Conservation (phyloP, 1,140 invertebrate species). For the Drosophila quadrilineata region DNA sequence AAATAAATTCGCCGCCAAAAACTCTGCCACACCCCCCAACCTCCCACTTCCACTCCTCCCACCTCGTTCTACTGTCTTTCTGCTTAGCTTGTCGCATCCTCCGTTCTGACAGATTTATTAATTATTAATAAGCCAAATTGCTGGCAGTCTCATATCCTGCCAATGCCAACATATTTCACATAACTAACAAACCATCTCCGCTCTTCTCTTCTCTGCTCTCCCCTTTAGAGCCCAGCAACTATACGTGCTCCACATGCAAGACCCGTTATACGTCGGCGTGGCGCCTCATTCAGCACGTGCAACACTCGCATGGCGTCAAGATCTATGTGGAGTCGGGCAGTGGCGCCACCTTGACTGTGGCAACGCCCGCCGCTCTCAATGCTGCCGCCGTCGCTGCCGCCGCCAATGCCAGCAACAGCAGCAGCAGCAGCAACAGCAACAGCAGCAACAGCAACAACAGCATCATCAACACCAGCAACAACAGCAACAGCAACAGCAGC, state of each 20-base stretch:
- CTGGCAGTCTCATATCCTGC: slow-evolving; percentile 37
- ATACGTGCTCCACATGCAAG: slow-evolving; percentile 97
- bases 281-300: slow-evolving; percentile 96
- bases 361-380: slow-evolving; percentile 63
- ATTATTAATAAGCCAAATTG: slow-evolving; percentile 68
- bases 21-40: slow-evolving; percentile 4
- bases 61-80: not conserved
- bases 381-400: slow-evolving; percentile 41
- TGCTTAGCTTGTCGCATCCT: too few relatives aligned
- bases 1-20: slow-evolving; percentile 46
- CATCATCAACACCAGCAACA: slow-evolving; percentile 7
- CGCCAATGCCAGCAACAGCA: not conserved
- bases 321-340: slow-evolving; percentile 89
- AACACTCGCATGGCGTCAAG: slow-evolving; percentile 95
- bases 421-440: not conserved
- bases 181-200: slow-evolving; percentile 72
- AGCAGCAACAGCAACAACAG: not conserved
- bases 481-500: not conserved
- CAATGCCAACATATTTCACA: slow-evolving; percentile 27
- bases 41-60: not conserved
- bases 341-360: slow-evolving; percentile 52
- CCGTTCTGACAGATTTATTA: slow-evolving; percentile 43
- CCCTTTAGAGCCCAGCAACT: slow-evolving; percentile 95
- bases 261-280: slow-evolving; percentile 94
- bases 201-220: too few relatives aligned